phyloP scores from a whole-genome alignment of 2,113 vertebrate genomes.

The Nycticryphes semicollaris region DNA sequence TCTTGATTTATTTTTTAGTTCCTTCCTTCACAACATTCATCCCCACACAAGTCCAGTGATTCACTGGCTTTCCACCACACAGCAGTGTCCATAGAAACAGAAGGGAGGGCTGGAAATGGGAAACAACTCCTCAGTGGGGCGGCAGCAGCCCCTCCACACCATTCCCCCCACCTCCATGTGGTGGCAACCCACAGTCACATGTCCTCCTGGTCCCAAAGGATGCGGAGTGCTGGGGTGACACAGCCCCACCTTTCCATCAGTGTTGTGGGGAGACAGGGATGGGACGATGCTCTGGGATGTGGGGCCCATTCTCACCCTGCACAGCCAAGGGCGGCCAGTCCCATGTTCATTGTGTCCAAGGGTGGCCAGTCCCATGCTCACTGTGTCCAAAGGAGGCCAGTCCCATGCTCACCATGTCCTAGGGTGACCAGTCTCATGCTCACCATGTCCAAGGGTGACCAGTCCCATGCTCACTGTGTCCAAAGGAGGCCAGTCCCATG shows the following conservation, averaged over 20 bases:
- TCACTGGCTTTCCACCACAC: not conserved
- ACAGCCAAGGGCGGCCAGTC: not conserved
- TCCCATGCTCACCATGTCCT: not conserved
- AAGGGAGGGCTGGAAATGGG: not conserved
- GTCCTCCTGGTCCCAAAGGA: not conserved
- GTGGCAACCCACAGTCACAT: accelerated
- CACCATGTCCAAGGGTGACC: not conserved
- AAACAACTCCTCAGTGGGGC: accelerated
- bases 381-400: too few relatives aligned
- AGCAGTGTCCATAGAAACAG: not conserved
- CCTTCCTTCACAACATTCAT: not conserved
- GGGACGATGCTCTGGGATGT: accelerated
- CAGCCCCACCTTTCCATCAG: not conserved
- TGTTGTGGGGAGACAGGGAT: accelerated
- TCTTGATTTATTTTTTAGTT: not conserved
- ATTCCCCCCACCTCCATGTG: accelerated
- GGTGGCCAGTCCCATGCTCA: too few relatives aligned
- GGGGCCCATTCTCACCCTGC: accelerated
- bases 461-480: not conserved
- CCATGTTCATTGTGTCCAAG: not conserved
- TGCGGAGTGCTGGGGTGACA: accelerated
- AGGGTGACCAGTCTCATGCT: not conserved
- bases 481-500: not conserved
- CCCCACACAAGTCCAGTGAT: not conserved
- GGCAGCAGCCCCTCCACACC: accelerated